Evolutionary conservation across 2,113 vertebrate species (phyloP), one percentile per base, ranked within the genome.

Genomic region (Limnothrissa miodon): DNA sequence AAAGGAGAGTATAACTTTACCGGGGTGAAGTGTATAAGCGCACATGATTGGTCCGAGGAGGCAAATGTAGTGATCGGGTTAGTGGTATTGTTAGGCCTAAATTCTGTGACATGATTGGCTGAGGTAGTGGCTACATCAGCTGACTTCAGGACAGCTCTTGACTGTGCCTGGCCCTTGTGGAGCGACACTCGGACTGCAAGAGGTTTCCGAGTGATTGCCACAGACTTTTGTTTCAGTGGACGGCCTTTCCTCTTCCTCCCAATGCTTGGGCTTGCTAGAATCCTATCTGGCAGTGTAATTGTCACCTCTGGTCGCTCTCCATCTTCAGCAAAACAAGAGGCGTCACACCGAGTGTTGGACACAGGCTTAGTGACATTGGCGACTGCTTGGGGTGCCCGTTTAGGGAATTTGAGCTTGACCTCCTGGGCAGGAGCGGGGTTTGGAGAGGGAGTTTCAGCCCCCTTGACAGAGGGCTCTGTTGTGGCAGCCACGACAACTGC

Each of bases 331-430:
- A 95, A 96, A 46, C 95, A 96, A 70, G 96, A 95, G 9, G 95
- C 95, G 8, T 98, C 96, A 21, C 97, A 96, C 2, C 92, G 36
- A 4, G 29, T 11, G 11, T 33, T 74, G 66, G 66, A 3, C 29
- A 39, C 29, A 13, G 91, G 46, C 29, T 83, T 39, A 79, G 13
- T 45, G 82, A 70, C 0, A 89, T 87, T 48, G 95, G 94, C 33
- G 96, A 97, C 86, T 93, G 33, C 93, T 10, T 96, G 96, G 93
- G 96, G 94, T 81, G 98, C 95, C 74, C 95, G 96, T 88, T 97
- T 96, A 78, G 97, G 98, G 90, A 99, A 95, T 82, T 96, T 96
- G 87, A 96, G 83, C 93, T 93, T 56, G 96, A 93, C 87, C 96
- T 97, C 89, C 93, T 93, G 78, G 89, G 93, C 33, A 29, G 92